A percentile compares a stretch with the other conserved stretches of the same genome.
These are phyloP conservation scores for Chaenodraco wilsoni DNA, from an alignment of 2,797 vertebrate genomes.

Conservation along the genomic window DNA sequence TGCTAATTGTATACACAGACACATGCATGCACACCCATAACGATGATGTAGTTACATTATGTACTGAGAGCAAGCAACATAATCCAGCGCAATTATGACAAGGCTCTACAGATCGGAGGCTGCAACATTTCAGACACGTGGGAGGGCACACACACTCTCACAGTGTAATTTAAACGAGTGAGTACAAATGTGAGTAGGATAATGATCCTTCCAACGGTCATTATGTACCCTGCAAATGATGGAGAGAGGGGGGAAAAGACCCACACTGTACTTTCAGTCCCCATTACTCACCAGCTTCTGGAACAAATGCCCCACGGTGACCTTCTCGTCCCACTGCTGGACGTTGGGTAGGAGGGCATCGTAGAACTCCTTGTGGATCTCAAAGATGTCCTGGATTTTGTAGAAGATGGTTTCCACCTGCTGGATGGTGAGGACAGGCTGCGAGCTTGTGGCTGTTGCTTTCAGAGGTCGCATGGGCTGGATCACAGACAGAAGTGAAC, in stretches of 20 bases:
- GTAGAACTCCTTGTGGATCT: conserved; percentile 98
- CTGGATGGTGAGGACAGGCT: conserved; percentile 94
- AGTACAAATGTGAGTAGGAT: not conserved
- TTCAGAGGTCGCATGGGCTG: conserved; percentile 97
- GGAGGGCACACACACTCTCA: not conserved
- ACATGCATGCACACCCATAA: conserved; percentile 12
- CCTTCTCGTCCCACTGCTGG: conserved; percentile 96
- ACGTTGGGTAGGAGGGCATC: conserved; percentile 93
- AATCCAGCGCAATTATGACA: conserved; percentile 34
- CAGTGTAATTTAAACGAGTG: conserved; percentile 34
- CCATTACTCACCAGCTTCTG: conserved; percentile 91
- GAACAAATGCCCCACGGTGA: conserved; percentile 96
- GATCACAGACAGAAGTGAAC: conserved; percentile 4
- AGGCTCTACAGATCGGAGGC: conserved; percentile 12
- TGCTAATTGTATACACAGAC: conserved; percentile 20
- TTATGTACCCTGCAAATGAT: conserved; percentile 28
- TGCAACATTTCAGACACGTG: conserved; percentile 13
- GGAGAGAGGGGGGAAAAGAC: not conserved
- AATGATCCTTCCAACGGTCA: conserved; percentile 11
- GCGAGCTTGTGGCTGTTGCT: conserved; percentile 94
- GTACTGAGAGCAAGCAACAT: conserved; percentile 17
- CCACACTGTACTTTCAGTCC: not conserved
- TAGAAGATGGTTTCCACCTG: conserved; percentile 98
- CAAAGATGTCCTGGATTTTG: conserved; percentile 97
- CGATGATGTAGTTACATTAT: conserved; percentile 24